Percentiles rank a stretch among this genome's conserved stretches.
Evolutionary conservation across 2,888 invertebrate genomes (phyloP).

Genomic region (Dasysyrphus tricinctus): DNA sequence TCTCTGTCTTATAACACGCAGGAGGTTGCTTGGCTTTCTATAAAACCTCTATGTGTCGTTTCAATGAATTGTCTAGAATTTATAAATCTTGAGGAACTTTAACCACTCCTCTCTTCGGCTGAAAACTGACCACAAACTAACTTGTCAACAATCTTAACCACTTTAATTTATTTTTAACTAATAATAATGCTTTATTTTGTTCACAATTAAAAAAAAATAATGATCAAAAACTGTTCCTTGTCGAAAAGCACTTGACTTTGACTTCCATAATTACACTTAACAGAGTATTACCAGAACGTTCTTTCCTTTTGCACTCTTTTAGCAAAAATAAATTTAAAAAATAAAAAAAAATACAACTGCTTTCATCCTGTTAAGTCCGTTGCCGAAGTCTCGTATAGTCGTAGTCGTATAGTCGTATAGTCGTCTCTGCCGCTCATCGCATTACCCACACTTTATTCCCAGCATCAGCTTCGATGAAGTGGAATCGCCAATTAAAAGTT

Average conservation of each 20-base stretch:
- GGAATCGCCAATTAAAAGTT: slow-evolving; percentile 64
- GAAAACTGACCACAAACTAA: not conserved
- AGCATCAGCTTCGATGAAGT: slow-evolving; percentile 45
- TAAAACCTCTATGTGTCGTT: too few relatives aligned
- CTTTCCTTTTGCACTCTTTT: not conserved
- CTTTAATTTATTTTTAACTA: not conserved
- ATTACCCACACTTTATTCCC: slow-evolving; percentile 24
- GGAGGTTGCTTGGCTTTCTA: too few relatives aligned
- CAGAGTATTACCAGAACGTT: slow-evolving; percentile 8
- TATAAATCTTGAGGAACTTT: too few relatives aligned
- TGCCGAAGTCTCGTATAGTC: not conserved
- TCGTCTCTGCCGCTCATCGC: slow-evolving; percentile 12
- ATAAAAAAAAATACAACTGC: slow-evolving; percentile 12
- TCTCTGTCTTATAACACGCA: too few relatives aligned
- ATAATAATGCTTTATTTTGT: not conserved
- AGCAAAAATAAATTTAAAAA: slow-evolving; percentile 1
- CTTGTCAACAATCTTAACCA: not conserved
- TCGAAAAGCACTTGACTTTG: slow-evolving; percentile 36
- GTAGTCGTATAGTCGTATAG: not conserved
- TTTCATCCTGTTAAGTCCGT: slow-evolving; percentile 35
- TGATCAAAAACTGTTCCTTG: slow-evolving; percentile 6
- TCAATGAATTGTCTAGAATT: too few relatives aligned
- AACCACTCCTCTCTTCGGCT: not conserved
- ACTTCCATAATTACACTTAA: slow-evolving; percentile 30
- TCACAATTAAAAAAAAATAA: slow-evolving; percentile 2